Evolutionary conservation across 1,140 invertebrate species (phyloP).

Genomic region (Melanaphis sacchari): DNA sequence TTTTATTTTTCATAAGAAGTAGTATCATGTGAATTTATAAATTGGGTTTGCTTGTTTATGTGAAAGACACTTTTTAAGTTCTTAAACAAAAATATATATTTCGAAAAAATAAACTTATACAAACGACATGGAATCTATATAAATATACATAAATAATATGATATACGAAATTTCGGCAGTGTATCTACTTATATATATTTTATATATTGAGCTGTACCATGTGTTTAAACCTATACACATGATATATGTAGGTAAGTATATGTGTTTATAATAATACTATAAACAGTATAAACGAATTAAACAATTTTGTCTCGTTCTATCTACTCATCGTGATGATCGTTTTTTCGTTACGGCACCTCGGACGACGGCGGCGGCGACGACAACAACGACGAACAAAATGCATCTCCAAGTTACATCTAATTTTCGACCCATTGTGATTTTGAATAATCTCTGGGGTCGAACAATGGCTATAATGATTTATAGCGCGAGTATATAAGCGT

Average conservation of each 20-base stretch:
- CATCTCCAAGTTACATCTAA: constrained; percentile 54
- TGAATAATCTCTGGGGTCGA: constrained; percentile 50
- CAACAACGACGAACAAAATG: constrained; percentile 33
- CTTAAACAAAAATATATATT: too few relatives aligned
- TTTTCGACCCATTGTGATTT: constrained; percentile 56
- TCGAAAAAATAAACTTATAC: too few relatives aligned
- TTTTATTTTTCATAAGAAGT: too few relatives aligned
- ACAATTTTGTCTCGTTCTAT: neutral
- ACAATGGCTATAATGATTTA: constrained; percentile 55
- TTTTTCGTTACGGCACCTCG: constrained; percentile 41
- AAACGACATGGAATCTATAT: too few relatives aligned
- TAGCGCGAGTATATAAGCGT: neutral
- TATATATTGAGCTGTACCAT: neutral
- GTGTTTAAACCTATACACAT: neutral
- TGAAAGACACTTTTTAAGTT: too few relatives aligned
- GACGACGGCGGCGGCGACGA: neutral
- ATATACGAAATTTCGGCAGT: too few relatives aligned
- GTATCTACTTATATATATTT: neutral
- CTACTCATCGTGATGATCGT: constrained; percentile 19
- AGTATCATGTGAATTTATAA: too few relatives aligned
- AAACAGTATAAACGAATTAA: neutral
- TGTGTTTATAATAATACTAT: neutral
- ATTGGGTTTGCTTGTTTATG: too few relatives aligned
- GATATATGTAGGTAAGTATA: neutral
- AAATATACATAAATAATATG: too few relatives aligned